Percentiles rank a stretch among this genome's conserved stretches.
These are phyloP conservation scores for Carcina quercana DNA, from an alignment of 2,888 invertebrate species.

Conservation along the genomic window DNA sequence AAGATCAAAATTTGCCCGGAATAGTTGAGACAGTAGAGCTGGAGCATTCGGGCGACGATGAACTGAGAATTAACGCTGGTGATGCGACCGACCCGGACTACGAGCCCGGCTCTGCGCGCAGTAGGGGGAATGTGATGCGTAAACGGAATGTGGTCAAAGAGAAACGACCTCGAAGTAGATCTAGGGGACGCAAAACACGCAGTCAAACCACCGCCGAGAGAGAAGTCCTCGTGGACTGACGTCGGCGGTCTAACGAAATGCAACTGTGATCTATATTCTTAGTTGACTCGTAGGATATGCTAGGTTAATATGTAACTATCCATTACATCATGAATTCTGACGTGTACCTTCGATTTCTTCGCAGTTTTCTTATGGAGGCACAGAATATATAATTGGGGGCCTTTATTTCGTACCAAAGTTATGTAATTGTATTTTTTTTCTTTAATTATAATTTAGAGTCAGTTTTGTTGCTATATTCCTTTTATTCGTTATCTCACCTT, in stretches of 20 bases:
- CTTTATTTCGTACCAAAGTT: background rate
- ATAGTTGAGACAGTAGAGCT: conserved; percentile 57
- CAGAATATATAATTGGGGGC: too few relatives aligned
- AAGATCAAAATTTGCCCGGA: conserved; percentile 33
- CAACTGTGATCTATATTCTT: conserved; percentile 45
- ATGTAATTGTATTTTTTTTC: too few relatives aligned
- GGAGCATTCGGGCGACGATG: conserved; percentile 28
- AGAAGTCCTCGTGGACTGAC: conserved; percentile 48
- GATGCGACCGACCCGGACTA: conserved; percentile 50
- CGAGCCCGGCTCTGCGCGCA: conserved; percentile 50
- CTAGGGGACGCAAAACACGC: conserved; percentile 56
- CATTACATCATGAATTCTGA: conserved; percentile 16
- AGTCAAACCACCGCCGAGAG: conserved; percentile 50
- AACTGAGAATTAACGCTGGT: conserved; percentile 24
- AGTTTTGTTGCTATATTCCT: too few relatives aligned
- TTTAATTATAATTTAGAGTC: too few relatives aligned
- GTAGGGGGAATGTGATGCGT: conserved; percentile 49
- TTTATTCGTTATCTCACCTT: too few relatives aligned
- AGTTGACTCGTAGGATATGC: conserved; percentile 36
- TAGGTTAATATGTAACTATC: conserved; percentile 23
- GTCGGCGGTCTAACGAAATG: conserved; percentile 25
- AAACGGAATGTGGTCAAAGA: conserved; percentile 53
- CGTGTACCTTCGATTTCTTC: conserved; percentile 12
- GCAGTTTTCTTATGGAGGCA: background rate
- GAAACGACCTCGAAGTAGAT: conserved; percentile 52